These are phyloP conservation scores for Pelusios castaneus DNA, from an alignment of 2,113 vertebrate genomes.

Conservation along the genomic window DNA sequence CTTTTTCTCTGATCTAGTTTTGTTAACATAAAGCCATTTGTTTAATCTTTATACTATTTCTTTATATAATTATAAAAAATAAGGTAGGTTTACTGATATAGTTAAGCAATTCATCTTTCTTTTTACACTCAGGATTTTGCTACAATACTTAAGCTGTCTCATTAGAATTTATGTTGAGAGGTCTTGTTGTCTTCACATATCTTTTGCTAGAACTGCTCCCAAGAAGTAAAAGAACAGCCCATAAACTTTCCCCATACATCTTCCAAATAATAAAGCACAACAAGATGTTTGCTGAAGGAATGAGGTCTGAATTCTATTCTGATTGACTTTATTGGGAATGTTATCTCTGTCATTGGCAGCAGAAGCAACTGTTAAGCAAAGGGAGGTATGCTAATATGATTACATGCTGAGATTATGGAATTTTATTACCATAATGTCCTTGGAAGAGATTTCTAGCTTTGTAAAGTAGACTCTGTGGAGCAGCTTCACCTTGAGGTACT, in stretches of 20 bases:
- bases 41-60: neutral
- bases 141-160: neutral
- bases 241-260: neutral
- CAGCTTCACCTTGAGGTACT: fast-evolving
- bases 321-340: neutral
- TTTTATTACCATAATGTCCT: neutral
- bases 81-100: neutral
- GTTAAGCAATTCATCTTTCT: neutral
- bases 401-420: neutral
- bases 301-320: neutral
- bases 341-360: slow-evolving; percentile 15
- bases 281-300: slow-evolving; percentile 15
- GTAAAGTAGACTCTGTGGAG: neutral
- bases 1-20: neutral
- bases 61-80: neutral
- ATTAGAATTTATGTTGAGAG: neutral
- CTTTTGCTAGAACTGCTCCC: neutral
- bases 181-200: neutral
- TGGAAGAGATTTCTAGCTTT: neutral
- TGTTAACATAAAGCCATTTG: neutral
- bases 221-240: neutral
- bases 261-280: neutral
- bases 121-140: neutral
- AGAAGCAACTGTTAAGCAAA: slow-evolving; percentile 7
- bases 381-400: neutral